These are phyloP conservation scores for Oncorhynchus masou DNA, from an alignment of 2,113 vertebrate genomes.

Conservation along the genomic window DNA sequence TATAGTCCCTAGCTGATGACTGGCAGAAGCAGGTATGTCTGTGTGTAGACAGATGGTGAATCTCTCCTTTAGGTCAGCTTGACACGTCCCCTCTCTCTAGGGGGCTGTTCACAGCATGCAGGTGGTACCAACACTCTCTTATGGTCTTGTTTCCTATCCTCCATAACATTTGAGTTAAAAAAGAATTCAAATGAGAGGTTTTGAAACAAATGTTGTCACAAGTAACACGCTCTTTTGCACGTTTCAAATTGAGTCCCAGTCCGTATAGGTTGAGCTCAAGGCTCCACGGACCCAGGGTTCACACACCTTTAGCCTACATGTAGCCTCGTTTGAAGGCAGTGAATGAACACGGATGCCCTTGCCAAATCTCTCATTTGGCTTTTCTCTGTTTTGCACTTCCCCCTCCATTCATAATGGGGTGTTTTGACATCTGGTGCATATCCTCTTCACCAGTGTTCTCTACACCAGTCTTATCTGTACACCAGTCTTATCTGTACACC, in stretches of 20 bases:
- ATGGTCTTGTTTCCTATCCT: neutral
- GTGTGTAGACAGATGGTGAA: conserved; percentile 11
- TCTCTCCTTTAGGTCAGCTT: conserved; percentile 1
- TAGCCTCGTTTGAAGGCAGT: too few relatives aligned
- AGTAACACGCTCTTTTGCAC: too few relatives aligned
- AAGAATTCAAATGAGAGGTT: too few relatives aligned
- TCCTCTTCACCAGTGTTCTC: neutral
- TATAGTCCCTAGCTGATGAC: conserved; percentile 39
- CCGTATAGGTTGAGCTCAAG: too few relatives aligned
- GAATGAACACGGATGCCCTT: too few relatives aligned
- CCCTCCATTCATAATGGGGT: neutral
- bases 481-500: neutral
- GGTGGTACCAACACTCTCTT: neutral
- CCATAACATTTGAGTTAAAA: too few relatives aligned
- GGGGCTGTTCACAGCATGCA: too few relatives aligned
- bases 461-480: neutral
- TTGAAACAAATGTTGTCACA: too few relatives aligned
- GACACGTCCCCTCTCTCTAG: neutral
- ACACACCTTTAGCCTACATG: too few relatives aligned
- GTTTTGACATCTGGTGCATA: neutral
- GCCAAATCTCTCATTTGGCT: neutral
- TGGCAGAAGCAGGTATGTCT: conserved; percentile 51
- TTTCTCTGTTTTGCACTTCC: neutral
- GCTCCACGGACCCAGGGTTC: too few relatives aligned
- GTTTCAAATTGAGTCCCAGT: too few relatives aligned